Conservation (phyloP, 37 sponge, comb jelly and placozoan species). For the Aphrocallistes beatrix region DNA sequence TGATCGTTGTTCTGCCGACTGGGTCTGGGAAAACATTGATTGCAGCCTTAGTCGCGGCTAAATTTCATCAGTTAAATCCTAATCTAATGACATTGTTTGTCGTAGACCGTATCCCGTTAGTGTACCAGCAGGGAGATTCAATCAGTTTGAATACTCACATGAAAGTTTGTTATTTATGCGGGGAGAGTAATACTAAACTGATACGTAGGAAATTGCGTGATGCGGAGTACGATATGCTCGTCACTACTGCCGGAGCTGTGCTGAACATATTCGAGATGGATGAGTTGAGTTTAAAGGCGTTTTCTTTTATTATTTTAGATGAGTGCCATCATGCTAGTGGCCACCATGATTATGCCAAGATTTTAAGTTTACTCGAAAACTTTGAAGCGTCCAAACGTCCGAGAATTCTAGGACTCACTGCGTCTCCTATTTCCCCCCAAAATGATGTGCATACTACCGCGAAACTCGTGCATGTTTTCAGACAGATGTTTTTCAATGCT, state of each 20-base stretch:
- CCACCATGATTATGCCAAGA: not conserved
- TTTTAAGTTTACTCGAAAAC: not conserved
- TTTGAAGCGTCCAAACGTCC: not conserved
- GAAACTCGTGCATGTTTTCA: not conserved
- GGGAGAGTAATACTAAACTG: not conserved
- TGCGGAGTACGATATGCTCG: not conserved
- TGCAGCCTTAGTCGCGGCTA: not conserved
- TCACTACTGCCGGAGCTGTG: not conserved
- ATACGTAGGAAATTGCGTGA: not conserved
- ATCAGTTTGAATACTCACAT: not conserved
- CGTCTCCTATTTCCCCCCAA: not conserved
- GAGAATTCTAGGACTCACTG: not conserved
- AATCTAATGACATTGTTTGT: not conserved
- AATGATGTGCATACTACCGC: not conserved
- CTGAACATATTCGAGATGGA: not conserved
- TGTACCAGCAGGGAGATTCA: not conserved
- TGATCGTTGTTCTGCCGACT: not conserved
- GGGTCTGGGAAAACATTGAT: conserved; percentile 4
- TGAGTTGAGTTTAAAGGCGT: not conserved
- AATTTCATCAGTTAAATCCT: not conserved
- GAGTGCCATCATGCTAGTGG: not conserved
- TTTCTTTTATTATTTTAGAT: not conserved
- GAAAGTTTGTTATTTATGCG: not conserved
- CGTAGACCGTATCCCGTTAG: not conserved
- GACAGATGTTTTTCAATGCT: not conserved